Conservation (phyloP, 1,140 invertebrate genomes). For the Chelonus insularis region DNA sequence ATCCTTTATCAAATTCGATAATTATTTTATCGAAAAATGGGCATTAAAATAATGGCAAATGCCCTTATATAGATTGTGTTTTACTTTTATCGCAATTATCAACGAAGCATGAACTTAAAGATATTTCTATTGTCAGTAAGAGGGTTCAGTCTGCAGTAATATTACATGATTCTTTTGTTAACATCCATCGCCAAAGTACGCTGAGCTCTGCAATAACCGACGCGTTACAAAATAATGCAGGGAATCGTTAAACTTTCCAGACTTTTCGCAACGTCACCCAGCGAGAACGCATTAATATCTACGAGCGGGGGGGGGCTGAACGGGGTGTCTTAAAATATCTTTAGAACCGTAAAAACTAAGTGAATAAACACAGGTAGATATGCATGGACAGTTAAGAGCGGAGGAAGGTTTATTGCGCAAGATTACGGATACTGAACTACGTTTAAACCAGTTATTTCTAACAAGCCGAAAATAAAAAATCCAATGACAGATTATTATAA, state of each 20-base stretch:
- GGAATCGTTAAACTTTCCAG: conserved; percentile 49
- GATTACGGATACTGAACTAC: background rate
- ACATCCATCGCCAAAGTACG: conserved; percentile 5
- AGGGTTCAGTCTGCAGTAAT: too few species aligned
- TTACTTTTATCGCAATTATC: too few species aligned
- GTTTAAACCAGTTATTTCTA: background rate
- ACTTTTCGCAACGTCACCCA: conserved; percentile 40
- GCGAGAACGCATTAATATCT: background rate
- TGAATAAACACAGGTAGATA: background rate
- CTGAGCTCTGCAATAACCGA: conserved; percentile 22
- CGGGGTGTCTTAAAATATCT: background rate
- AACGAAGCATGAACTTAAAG: too few species aligned
- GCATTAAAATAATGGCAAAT: background rate
- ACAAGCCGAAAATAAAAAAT: background rate
- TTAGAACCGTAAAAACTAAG: background rate
- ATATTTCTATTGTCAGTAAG: too few species aligned
- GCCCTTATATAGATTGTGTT: too few species aligned
- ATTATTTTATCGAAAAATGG: background rate
- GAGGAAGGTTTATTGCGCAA: background rate
- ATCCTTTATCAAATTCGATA: background rate
- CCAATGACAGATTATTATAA: too few species aligned
- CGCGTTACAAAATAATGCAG: conserved; percentile 44
- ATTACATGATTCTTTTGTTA: background rate
- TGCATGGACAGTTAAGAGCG: background rate
- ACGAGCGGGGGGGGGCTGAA: background rate